Conservation (phyloP, 1,140 invertebrate species). For the Leptestheria dahalacensis region DNA sequence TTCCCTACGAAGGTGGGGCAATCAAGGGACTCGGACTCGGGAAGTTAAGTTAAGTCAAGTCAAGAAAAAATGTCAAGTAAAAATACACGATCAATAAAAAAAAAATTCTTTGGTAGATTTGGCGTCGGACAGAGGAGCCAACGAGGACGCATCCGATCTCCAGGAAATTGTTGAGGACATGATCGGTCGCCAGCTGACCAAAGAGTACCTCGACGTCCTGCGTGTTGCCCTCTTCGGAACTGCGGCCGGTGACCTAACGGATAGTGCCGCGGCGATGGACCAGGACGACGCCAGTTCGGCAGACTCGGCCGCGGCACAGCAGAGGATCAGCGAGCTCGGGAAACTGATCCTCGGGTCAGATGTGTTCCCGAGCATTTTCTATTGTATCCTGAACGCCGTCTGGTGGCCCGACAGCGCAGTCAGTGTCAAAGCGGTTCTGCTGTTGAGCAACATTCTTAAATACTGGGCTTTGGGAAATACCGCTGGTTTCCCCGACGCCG, state of each 20-base stretch:
- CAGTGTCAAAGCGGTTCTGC: constrained; percentile 53
- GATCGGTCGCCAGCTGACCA: constrained; percentile 63
- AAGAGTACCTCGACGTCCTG: constrained; percentile 70
- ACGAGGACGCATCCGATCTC: constrained; percentile 49
- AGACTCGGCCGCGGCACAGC: constrained; percentile 34
- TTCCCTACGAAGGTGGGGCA: too few relatives aligned
- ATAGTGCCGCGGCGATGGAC: constrained; percentile 47
- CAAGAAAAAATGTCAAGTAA: too few relatives aligned
- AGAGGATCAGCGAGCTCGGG: constrained; percentile 57
- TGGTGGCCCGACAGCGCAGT: constrained; percentile 70
- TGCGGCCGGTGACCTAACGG: constrained; percentile 12
- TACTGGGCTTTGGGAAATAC: constrained; percentile 38
- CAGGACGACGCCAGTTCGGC: constrained; percentile 41
- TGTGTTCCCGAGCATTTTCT: constrained; percentile 43
- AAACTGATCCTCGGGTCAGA: constrained; percentile 43
- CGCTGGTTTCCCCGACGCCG: constrained; percentile 41
- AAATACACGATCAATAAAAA: too few relatives aligned
- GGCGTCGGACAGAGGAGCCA: constrained; percentile 48
- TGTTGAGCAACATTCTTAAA: constrained; percentile 44
- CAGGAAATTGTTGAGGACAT: constrained; percentile 75
- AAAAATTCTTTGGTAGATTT: too few relatives aligned
- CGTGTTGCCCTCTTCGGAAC: constrained; percentile 41
- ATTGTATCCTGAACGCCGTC: constrained; percentile 45
- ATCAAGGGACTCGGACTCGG: too few relatives aligned
- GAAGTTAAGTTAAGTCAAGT: too few relatives aligned